Percentiles rank a stretch among this genome's conserved stretches.
phyloP scores from a whole-genome alignment of 2,888 invertebrate genomes.

The Lomographa bimaculata region DNA sequence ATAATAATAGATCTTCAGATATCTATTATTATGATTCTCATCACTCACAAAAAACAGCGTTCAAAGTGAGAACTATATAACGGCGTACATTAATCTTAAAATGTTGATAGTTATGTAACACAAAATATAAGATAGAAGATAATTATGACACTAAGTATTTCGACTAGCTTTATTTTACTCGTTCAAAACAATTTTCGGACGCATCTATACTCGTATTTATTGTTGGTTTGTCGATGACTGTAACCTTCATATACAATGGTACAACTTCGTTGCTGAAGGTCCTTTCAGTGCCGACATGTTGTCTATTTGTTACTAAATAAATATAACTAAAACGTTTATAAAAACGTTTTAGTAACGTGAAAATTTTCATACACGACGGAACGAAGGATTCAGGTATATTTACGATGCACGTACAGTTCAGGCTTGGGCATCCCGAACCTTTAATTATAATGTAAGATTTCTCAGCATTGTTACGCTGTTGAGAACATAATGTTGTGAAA shows the following conservation, averaged over 20 bases:
- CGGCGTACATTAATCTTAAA: too few species aligned
- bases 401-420: background rate
- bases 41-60: too few species aligned
- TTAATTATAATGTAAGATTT: constrained; percentile 17
- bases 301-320: constrained; percentile 22
- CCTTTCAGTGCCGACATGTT: constrained; percentile 33
- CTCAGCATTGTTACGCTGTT: constrained; percentile 25
- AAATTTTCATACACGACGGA: too few species aligned
- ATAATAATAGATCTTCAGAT: too few species aligned
- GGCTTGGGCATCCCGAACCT: constrained; percentile 2
- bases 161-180: too few species aligned
- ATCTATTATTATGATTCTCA: too few species aligned
- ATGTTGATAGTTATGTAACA: too few species aligned
- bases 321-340: too few species aligned
- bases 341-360: too few species aligned
- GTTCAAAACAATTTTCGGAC: constrained; percentile 32
- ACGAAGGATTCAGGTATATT: background rate
- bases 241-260: constrained; percentile 58
- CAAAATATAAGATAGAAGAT: too few species aligned
- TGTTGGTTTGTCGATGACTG: constrained; percentile 42
- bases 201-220: constrained; percentile 35
- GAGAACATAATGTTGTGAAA: constrained; percentile 26
- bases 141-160: constrained; percentile 25
- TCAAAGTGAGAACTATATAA: too few species aligned
- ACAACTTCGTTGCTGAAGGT: constrained; percentile 53